These are phyloP conservation scores for Crotalus viridis DNA, from an alignment of 2,113 vertebrate genomes.

Conservation along the genomic window DNA sequence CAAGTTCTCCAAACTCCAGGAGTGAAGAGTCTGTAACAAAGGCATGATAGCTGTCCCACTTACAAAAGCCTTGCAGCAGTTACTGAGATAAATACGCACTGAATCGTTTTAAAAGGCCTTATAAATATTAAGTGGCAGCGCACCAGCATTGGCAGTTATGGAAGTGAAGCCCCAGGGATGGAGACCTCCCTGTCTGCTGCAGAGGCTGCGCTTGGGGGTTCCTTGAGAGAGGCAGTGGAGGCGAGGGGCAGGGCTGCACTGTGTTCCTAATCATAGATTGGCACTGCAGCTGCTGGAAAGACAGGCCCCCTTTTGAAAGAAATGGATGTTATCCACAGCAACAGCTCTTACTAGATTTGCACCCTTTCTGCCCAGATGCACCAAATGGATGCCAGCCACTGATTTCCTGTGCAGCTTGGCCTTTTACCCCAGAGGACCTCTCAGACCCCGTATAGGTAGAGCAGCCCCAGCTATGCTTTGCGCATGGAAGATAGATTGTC, in stretches of 20 bases:
- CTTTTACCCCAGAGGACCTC: background rate
- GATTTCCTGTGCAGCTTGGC: background rate
- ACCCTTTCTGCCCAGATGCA: constrained; percentile 13
- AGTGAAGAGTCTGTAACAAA: background rate
- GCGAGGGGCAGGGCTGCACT: background rate
- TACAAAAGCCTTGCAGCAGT: no score
- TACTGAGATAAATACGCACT: background rate
- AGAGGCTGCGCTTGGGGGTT: background rate
- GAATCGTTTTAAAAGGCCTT: background rate
- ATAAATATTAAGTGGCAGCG: background rate
- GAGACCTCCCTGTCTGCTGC: background rate
- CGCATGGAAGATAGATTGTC: background rate
- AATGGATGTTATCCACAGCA: background rate
- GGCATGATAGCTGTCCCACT: no score
- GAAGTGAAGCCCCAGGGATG: no score
- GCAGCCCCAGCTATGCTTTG: background rate
- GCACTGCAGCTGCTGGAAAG: background rate
- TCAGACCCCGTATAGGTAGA: background rate
- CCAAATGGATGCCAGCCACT: background rate
- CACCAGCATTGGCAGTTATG: background rate
- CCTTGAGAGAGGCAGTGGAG: no score
- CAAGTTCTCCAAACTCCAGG: background rate
- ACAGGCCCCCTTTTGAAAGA: background rate
- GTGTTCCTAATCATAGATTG: background rate
- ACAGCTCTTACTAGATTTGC: background rate